phyloP scores from a whole-genome alignment of 37 sponge, comb jelly and placozoan genomes.

The Ephydatia muelleri region DNA sequence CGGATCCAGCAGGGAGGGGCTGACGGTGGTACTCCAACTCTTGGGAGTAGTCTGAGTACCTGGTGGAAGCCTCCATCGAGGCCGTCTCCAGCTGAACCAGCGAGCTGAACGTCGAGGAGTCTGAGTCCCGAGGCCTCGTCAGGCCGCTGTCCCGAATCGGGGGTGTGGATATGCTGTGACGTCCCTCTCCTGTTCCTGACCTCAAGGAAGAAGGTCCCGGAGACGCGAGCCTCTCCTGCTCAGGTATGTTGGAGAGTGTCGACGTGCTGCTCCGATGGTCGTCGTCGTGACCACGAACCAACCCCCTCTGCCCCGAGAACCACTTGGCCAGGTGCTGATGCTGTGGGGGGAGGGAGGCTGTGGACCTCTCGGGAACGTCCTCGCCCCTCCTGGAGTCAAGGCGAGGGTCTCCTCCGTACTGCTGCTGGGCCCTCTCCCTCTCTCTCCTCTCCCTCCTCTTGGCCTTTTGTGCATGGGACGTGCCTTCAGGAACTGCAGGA shows the following conservation, averaged over 20 bases:
- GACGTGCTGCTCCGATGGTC: conserved; percentile 17
- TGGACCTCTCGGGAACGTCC: neutral
- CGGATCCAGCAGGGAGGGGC: neutral
- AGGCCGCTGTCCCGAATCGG: conserved; percentile 14
- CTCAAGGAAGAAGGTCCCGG: neutral
- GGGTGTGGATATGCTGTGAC: conserved; percentile 1
- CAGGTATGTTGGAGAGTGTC: conserved; percentile 34
- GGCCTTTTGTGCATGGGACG: conserved; percentile 53
- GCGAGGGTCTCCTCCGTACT: neutral
- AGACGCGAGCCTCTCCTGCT: conserved; percentile 13
- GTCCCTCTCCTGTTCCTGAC: neutral
- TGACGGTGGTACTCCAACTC: neutral
- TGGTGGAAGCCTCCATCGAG: no score
- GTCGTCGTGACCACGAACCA: conserved; percentile 7
- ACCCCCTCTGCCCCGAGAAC: conserved; percentile 43
- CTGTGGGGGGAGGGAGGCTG: neutral
- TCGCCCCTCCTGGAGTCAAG: conserved; percentile 8
- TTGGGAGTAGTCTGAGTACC: no score
- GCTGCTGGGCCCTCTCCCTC: conserved; percentile 3
- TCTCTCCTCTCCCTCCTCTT: conserved; percentile 29
- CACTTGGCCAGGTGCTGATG: conserved; percentile 56
- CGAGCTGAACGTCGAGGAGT: neutral
- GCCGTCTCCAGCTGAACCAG: neutral
- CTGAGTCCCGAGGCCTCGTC: neutral
- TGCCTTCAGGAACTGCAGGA: neutral